Base-by-base conservation (phyloP, 2,888 invertebrate genomes). In the Chalcis sispes region DNA sequence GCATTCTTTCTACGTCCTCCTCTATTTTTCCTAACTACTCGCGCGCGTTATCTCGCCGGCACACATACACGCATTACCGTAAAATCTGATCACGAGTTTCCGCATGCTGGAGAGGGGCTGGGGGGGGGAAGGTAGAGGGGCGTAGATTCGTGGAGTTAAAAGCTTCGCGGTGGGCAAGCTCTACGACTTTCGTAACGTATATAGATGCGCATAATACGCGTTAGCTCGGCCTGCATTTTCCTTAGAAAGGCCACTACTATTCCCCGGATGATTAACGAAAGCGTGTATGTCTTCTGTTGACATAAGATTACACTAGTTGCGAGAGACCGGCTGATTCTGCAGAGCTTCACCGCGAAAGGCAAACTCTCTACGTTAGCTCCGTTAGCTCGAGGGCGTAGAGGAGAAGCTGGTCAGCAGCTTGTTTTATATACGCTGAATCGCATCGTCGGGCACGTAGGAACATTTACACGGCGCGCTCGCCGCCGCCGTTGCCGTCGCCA, bases 351-450 rank as follows among this genome's bases (percentile, higher is more conserved):
- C 42, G 7, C 52, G 36, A 61, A 61, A 62, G 40, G 85, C 82
- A 84, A 85, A 85, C 84, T 32, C 32, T 27, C 42, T 29, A 4
- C 42, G 13, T 23, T 52, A 25, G 36, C 15, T 7, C 32, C 8
- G 20, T 7, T 23, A 36, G 18, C 32, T 5, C 84, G 84, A 85
- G 83, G 79, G n/a, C 8, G 8, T 46, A 7, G 7, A 42, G 81
- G 83, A 80, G 80, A 75, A 80, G 80, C 83, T 81, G 84, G 83
- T 84, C 82, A 83, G 85, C 83, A 83, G 86, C 85, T 85, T 85
- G 82, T 87, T 87, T 87, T 86, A 86, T 87, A 88, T 87, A 86
- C 85, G 86, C 87, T 86, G 88, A 88, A 85, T 88, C 84, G 86
- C 67, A 65, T 69, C 75, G 79, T 79, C 81, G 82, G 83, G 87